A percentile compares a stretch with the other conserved stretches of the same genome.
phyloP scores from a whole-genome alignment of 1,140 invertebrate species.

The Latrodectus geometricus region DNA sequence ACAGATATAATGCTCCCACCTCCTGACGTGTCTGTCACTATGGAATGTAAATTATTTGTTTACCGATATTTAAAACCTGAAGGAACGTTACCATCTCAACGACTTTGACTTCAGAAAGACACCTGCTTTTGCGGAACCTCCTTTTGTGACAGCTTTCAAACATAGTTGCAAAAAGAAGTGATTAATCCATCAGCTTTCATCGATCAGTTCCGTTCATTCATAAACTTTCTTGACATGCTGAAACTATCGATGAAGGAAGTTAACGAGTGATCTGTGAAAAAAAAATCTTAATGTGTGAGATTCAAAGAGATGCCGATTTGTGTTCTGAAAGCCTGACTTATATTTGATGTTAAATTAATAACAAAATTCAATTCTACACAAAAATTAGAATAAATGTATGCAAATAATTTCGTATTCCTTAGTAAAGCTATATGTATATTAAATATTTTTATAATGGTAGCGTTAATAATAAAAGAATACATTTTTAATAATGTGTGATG shows the following conservation, averaged over 20 bases:
- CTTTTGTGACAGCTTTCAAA: not conserved
- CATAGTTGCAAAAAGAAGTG: not conserved
- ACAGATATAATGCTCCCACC: not conserved
- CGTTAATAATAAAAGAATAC: too few relatives aligned
- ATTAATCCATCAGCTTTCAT: not conserved
- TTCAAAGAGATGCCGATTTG: too few relatives aligned
- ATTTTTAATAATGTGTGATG: too few relatives aligned
- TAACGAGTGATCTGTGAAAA: too few relatives aligned
- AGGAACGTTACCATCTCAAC: not conserved
- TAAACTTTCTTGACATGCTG: not conserved
- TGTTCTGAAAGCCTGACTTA: too few relatives aligned
- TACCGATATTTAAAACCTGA: not conserved
- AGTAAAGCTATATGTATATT: too few relatives aligned
- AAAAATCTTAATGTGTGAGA: too few relatives aligned
- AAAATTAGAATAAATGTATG: too few relatives aligned
- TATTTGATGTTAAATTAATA: too few relatives aligned
- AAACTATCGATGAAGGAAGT: not conserved
- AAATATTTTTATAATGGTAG: too few relatives aligned
- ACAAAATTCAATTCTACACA: too few relatives aligned
- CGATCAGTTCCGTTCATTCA: not conserved
- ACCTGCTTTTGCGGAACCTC: not conserved
- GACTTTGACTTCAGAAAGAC: not conserved
- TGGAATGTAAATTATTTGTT: conserved; percentile 2
- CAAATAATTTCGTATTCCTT: too few relatives aligned
- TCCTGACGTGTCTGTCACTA: conserved; percentile 15